Percentiles rank a stretch among this genome's conserved stretches.
Conservation (phyloP, 2,113 vertebrate species). For the Zosterops borbonicus region DNA sequence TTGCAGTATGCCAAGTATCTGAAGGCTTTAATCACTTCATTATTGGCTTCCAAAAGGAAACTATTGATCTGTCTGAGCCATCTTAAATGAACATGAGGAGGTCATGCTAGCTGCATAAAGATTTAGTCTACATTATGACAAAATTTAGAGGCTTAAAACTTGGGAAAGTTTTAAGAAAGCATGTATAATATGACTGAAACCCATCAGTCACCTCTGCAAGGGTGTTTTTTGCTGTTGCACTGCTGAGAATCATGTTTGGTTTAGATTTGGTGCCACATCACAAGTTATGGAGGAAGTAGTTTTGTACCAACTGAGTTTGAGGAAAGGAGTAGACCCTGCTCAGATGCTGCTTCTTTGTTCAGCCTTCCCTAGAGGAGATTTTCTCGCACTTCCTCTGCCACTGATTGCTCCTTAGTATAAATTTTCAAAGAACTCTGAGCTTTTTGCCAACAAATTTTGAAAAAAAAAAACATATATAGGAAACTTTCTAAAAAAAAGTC, state of each 20-base stretch:
- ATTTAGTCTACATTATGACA: not conserved
- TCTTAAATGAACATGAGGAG: not conserved
- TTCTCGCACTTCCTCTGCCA: not conserved
- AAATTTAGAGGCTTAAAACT: not conserved
- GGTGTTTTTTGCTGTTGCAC: not conserved
- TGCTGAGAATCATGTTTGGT: rapidly evolving
- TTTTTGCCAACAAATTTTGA: not conserved
- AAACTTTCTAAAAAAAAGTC: not conserved
- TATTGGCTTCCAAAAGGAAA: not conserved
- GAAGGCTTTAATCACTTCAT: not conserved
- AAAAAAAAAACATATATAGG: not conserved
- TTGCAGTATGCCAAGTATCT: not conserved
- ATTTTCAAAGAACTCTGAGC: not conserved
- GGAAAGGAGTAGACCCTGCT: not conserved
- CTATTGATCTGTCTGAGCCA: not conserved
- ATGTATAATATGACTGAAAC: not conserved
- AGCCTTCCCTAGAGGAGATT: not conserved
- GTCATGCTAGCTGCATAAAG: not conserved
- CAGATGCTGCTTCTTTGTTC: not conserved
- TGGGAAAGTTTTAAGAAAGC: not conserved
- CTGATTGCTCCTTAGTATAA: not conserved
- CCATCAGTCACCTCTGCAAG: not conserved
- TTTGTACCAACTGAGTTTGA: not conserved
- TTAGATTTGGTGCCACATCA: not conserved
- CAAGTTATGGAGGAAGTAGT: not conserved